Base-by-base conservation (phyloP, 2,113 vertebrate genomes). In the Epinephelus moara region DNA sequence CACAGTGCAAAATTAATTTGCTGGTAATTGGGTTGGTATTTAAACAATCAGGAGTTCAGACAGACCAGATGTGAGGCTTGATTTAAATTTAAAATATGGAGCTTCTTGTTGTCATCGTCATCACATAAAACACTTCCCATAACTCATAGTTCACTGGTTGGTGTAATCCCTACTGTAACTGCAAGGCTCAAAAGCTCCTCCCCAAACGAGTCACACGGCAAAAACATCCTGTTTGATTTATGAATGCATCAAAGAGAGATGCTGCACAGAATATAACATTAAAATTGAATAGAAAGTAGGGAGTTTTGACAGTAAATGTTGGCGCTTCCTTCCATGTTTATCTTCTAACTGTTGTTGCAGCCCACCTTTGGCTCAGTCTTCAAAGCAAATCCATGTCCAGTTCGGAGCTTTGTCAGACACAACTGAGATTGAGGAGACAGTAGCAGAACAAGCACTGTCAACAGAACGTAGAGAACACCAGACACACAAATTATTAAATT, bases 181-280 rank as follows among this genome's bases (percentile, higher is more conserved):
- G 33, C 33, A 37, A 37, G 33, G 33, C 33, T 52, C 42, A 45
- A 45, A 70, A 21, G 57, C 23, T 8, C 18, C 15, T 64, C 30
- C 14, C 23, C 3, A 33, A 30, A 57, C 1, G 10, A 81, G 45
- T n/a, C 30, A 40, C 1, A 18, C 17, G 23, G 8, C 13, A 27
- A 61, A 81, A 75, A 45, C 21, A 52, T 70, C n/a, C 17, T 47
- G 63, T 75, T 70, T 61, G 27, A 70, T 77, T 67, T 18, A 47
- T 60, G 8, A 67, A 42, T 17, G n/a, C 14, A 21, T 45, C 23
- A 0, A 27, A 17, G 49, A 70, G 18, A 79, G 4, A 30, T 4
- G 15, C 49, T 49, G 4, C 33, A 30, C 13, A 73, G 2, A 42
- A 25, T 47, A 6, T 52, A 40, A 50, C 15, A 68, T 77, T 6